Evolutionary conservation across 2,888 invertebrate genomes (phyloP).

Genomic region (Meiosimyza decipiens): DNA sequence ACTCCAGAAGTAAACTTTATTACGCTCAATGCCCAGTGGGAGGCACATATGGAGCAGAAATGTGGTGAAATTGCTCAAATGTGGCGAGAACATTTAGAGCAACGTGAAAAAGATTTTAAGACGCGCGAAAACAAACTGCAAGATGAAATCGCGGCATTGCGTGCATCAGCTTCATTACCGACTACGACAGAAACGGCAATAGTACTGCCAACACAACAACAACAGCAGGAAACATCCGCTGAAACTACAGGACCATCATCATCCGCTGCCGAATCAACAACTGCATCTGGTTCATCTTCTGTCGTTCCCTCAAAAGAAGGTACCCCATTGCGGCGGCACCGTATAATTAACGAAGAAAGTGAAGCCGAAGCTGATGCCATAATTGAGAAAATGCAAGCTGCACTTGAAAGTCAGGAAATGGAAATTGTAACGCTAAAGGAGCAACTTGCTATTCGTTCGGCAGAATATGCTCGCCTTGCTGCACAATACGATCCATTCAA

Average conservation of each 20-base stretch:
- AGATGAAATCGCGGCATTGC: constrained; percentile 66
- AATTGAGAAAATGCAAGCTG: constrained; percentile 66
- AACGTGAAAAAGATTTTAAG: constrained; percentile 73
- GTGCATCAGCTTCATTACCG: constrained; percentile 60
- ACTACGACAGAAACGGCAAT: constrained; percentile 35
- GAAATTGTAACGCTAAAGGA: constrained; percentile 80
- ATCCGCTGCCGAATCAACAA: constrained; percentile 43
- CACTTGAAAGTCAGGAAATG: constrained; percentile 76
- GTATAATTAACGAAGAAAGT: constrained; percentile 51
- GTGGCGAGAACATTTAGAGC: constrained; percentile 77
- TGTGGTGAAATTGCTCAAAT: constrained; percentile 77
- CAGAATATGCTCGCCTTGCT: constrained; percentile 70
- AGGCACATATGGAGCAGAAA: constrained; percentile 73
- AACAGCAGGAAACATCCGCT: constrained; percentile 32
- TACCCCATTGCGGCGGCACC: constrained; percentile 44
- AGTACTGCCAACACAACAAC: neutral
- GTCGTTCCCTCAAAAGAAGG: constrained; percentile 46
- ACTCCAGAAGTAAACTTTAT: constrained; percentile 43
- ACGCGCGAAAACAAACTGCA: constrained; percentile 69
- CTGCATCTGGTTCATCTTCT: constrained; percentile 44
- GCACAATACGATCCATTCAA: constrained; percentile 66
- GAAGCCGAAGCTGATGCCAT: constrained; percentile 54
- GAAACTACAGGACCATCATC: constrained; percentile 48
- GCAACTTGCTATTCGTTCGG: constrained; percentile 72
- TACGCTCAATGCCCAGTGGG: constrained; percentile 64